Evolutionary conservation across 2,113 vertebrate species (phyloP).

Genomic region (Atlantisia rogersi): DNA sequence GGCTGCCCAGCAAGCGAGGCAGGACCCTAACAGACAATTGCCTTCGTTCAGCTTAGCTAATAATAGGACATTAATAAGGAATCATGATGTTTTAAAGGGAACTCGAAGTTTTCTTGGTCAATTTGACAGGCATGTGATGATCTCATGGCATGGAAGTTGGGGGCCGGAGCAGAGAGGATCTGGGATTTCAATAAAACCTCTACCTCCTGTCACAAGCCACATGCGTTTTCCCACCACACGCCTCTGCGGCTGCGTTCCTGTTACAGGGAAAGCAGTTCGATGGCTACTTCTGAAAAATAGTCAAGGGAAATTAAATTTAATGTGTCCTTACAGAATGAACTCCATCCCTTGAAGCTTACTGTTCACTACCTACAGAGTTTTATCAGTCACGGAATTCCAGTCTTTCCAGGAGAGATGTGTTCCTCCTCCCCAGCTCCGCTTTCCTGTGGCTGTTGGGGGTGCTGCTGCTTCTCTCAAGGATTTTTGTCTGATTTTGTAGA

Average conservation of each 20-base stretch:
- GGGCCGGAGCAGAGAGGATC: background rate
- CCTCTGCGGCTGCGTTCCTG: background rate
- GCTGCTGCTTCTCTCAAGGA: background rate
- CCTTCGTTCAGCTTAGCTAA: background rate
- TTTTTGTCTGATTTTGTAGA: background rate
- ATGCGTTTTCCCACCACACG: background rate
- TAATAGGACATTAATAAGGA: conserved; percentile 2
- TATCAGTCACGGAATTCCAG: background rate
- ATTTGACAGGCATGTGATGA: conserved; percentile 16
- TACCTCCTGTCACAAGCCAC: background rate
- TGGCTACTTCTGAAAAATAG: background rate
- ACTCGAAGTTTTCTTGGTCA: background rate
- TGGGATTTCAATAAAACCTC: background rate
- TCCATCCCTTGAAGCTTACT: background rate
- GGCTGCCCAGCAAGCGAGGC: background rate
- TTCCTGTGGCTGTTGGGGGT: background rate
- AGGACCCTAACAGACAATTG: background rate
- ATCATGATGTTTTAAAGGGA: background rate
- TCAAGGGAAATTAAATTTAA: background rate
- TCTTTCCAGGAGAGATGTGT: background rate
- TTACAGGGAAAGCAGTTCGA: background rate
- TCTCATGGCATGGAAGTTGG: background rate
- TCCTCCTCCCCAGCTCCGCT: background rate
- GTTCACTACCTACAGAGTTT: background rate
- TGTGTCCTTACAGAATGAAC: background rate